Evolutionary conservation across 2,797 vertebrate species (phyloP).

Genomic region (Ibycter americanus): DNA sequence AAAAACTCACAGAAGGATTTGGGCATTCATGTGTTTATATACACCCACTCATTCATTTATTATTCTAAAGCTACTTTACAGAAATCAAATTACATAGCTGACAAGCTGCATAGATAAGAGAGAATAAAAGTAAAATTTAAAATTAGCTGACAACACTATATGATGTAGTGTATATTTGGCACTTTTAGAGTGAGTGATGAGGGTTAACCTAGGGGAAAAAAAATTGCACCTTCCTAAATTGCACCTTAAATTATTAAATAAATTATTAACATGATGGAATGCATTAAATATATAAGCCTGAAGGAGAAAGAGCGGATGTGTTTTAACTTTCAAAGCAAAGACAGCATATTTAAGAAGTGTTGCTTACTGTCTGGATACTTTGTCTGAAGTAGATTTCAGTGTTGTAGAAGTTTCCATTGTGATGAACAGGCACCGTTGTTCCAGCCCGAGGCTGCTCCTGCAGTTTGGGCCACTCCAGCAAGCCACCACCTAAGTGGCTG

Average conservation of each 20-base stretch:
- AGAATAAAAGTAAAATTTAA: constrained; percentile 64
- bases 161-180: constrained; percentile 22
- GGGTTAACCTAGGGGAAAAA: constrained; percentile 18
- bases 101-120: constrained; percentile 71
- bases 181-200: constrained; percentile 38
- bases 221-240: constrained; percentile 45
- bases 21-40: constrained; percentile 69
- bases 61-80: constrained; percentile 73
- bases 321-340: constrained; percentile 53
- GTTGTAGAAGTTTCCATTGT: constrained; percentile 83
- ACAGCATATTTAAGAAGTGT: constrained; percentile 3
- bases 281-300: constrained; percentile 53
- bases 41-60: constrained; percentile 68
- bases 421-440: constrained; percentile 75
- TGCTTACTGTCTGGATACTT: constrained; percentile 84
- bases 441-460: constrained; percentile 69
- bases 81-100: constrained; percentile 74
- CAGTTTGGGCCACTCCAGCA: constrained; percentile 61
- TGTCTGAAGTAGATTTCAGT: constrained; percentile 85
- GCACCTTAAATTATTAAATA: constrained; percentile 64
- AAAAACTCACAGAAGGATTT: constrained; percentile 72
- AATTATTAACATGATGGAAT: constrained; percentile 50
- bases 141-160: constrained; percentile 61
- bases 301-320: constrained; percentile 4
- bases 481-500: constrained; percentile 75